Evolutionary conservation across 2,888 invertebrate species (phyloP).

Genomic region (Trachelus iudaicus): DNA sequence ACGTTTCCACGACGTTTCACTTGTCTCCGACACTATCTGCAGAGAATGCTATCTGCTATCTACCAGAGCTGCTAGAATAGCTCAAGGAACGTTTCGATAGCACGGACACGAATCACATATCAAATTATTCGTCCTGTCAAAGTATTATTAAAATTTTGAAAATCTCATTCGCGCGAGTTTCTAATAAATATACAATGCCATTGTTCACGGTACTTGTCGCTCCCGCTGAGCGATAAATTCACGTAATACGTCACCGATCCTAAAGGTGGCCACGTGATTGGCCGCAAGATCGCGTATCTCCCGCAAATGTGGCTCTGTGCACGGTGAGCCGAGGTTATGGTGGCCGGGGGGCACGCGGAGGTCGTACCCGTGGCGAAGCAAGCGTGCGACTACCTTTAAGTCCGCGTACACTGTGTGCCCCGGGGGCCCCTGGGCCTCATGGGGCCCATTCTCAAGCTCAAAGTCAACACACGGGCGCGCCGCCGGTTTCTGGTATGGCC

Average conservation of each 20-base stretch:
- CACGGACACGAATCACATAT: background rate
- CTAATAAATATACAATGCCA: background rate
- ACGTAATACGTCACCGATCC: background rate
- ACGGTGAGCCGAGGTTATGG: slow-evolving; percentile 60
- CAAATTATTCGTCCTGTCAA: background rate
- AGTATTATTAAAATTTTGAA: background rate
- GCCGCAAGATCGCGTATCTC: slow-evolving; percentile 35
- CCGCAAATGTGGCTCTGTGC: slow-evolving; percentile 64
- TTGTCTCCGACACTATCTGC: background rate
- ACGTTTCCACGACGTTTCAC: background rate
- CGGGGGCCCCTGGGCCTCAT: slow-evolving; percentile 26
- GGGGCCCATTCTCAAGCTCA: slow-evolving; percentile 40
- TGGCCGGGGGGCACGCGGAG: slow-evolving; percentile 56
- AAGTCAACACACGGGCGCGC: slow-evolving; percentile 19
- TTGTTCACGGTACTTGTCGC: background rate
- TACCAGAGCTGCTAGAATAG: background rate
- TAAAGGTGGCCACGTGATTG: slow-evolving; percentile 16
- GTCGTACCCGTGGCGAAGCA: slow-evolving; percentile 43
- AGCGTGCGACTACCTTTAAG: slow-evolving; percentile 52
- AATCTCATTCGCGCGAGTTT: background rate
- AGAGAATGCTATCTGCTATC: background rate
- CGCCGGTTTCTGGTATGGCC: background rate
- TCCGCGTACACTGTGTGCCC: slow-evolving; percentile 49
- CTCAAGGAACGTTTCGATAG: background rate
- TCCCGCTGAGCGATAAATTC: background rate